These are phyloP conservation scores for Silvanus unidentatus DNA, from an alignment of 2,888 invertebrate species.

Conservation along the genomic window DNA sequence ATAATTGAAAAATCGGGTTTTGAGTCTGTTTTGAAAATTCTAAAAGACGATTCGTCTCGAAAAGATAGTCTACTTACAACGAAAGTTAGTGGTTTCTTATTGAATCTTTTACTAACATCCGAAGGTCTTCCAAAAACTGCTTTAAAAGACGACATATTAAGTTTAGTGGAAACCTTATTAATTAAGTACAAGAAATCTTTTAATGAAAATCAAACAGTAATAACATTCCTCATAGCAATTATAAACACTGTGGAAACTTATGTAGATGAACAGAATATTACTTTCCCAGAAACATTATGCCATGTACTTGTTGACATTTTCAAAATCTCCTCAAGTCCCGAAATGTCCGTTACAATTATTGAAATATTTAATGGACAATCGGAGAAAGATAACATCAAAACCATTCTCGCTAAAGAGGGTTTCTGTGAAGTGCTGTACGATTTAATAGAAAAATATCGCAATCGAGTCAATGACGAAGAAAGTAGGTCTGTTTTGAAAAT, in stretches of 20 bases:
- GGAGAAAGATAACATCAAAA: conserved; percentile 74
- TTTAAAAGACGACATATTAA: conserved; percentile 52
- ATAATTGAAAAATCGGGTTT: conserved; percentile 41
- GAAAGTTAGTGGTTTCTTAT: conserved; percentile 67
- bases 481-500: conserved; percentile 67
- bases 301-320: conserved; percentile 56
- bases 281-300: conserved; percentile 36
- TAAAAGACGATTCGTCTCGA: conserved; percentile 27
- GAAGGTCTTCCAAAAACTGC: conserved; percentile 58
- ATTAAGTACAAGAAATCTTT: conserved; percentile 47
- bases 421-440: conserved; percentile 70
- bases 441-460: conserved; percentile 65
- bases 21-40: conserved; percentile 30
- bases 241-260: conserved; percentile 60
- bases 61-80: conserved; percentile 38
- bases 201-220: conserved; percentile 53
- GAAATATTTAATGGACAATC: conserved; percentile 71
- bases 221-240: conserved; percentile 52
- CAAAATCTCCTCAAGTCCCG: conserved; percentile 59
- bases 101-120: conserved; percentile 75
- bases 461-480: conserved; percentile 57
- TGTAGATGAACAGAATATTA: conserved; percentile 49
- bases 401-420: conserved; percentile 67
- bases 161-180: conserved; percentile 51
- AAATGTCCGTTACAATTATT: conserved; percentile 69